Base-by-base conservation (phyloP, 2,888 invertebrate species). In the Trachelus tabidus region DNA sequence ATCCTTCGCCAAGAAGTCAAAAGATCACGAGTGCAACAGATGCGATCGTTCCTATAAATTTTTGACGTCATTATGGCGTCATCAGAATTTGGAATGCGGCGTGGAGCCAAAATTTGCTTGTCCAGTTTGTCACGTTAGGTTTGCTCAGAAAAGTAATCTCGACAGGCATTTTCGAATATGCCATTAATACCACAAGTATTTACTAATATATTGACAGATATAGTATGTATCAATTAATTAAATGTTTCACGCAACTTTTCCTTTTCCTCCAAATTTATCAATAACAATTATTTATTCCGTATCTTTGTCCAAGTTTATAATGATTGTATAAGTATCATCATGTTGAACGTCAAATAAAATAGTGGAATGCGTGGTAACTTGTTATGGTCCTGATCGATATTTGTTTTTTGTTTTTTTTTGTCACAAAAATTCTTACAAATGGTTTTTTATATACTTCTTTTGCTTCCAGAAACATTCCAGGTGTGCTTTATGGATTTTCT, bases 51-150 rank as follows among this genome's bases (percentile, higher is more conserved):
- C 80, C 3, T 91, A 91, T 77, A 85, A 89, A 0, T 89, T 90
- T 34, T 89, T 90, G 78, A 90, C 90, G 0, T 90, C 91, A 0
- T 79, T 91, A 0, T 91, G 90, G 89, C 86, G 91, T 69, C 90
- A 90, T 75, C 84, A 86, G 56, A 83, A 94, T 76, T 94, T 94
- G 86, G 94, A 94, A 84, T 94, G 94, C 85, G 94, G 94, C 4
- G 91, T 93, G 79, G 94, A 94, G 83, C 94, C 94, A 0, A 93
- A 93, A 84, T 94, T 94, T 87, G 92, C 93, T 79, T 95, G 95
- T 83, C 92, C 93, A 74, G 92, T 94, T 83, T 95, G 94, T 89
- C 93, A 93, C 84, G 93, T 93, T 85, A 93, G 93, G 86, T 95
- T 93, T 73, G 92, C 93, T 31, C 92, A 94, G 90, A 93, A 93